Evolutionary conservation across 2,888 invertebrate species (phyloP).

Genomic region (Diachrysia chrysitis): DNA sequence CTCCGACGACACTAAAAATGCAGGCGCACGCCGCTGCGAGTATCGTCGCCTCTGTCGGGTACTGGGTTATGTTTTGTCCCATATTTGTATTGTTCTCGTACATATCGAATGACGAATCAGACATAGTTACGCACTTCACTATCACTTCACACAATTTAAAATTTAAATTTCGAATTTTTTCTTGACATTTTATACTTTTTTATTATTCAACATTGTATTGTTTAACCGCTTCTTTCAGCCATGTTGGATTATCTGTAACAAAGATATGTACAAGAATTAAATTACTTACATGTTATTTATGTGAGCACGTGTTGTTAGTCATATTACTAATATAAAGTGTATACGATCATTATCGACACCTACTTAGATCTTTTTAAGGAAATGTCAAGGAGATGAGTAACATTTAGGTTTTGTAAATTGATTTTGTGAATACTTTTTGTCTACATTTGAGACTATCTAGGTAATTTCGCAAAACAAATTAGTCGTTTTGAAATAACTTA

Average conservation of each 20-base stretch:
- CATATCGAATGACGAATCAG: constrained; percentile 58
- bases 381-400: constrained; percentile 57
- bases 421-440: constrained; percentile 31
- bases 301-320: constrained; percentile 61
- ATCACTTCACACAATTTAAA: constrained; percentile 61
- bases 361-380: constrained; percentile 52
- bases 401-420: constrained; percentile 43
- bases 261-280: constrained; percentile 57
- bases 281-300: constrained; percentile 56
- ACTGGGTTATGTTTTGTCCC: constrained; percentile 81
- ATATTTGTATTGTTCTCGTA: constrained; percentile 67
- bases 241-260: constrained; percentile 66
- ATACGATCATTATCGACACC: constrained; percentile 33
- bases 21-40: constrained; percentile 94
- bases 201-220: constrained; percentile 44
- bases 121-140: constrained; percentile 67
- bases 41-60: constrained; percentile 93
- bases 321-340: constrained; percentile 52
- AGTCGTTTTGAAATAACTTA: not conserved
- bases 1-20: constrained; percentile 93
- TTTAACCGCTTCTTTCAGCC: constrained; percentile 39
- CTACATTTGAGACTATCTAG: constrained; percentile 17
- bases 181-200: constrained; percentile 67
- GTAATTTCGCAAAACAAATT: constrained; percentile 20
- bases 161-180: constrained; percentile 65